Evolutionary conservation across 2,797 vertebrate species (phyloP), one percentile per base, ranked within the genome.

Genomic region (Fratercula arctica): DNA sequence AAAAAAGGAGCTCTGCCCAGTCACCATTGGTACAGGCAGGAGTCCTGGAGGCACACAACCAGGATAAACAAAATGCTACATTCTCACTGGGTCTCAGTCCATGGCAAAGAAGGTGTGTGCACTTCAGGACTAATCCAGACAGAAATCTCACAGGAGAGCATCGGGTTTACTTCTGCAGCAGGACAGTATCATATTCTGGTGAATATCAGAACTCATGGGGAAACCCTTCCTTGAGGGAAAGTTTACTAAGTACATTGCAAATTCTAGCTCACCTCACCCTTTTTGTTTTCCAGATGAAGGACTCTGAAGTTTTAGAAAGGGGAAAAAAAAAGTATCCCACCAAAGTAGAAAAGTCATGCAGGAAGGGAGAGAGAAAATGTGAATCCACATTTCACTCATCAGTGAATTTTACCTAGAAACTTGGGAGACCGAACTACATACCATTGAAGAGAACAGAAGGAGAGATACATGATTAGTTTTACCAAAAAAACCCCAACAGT

Each of bases 51-150:
- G 94, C 92, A 97, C 94, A 93, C 92, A 96, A 93, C 94, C 95
- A 86, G 84, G 88, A 89, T 91, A 90, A 96, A 97, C 77, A 94
- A 96, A 97, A 98, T 97, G 98, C 98, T 98, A 98, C 98, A 98
- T 98, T 97, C 95, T 98, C 97, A 98, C 97, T 98, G 97, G 98
- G 97, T 98, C 97, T 98, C 97, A 93, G 94, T 96, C 92, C 76
- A 94, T 93, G 94, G 93, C 84, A 95, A 93, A 95, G 95, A 91
- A 94, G 96, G 87, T 90, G 91, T 96, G 96, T 93, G 96, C 91
- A 91, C 94, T 95, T 95, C 97, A 97, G 97, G 94, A 97, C 95
- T 92, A 95, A 66, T 95, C 73, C 93, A 92, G 94, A 92, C 94
- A 96, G 78, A 88, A 94, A 88, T 89, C 89, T 95, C 91, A 89